Evolutionary conservation across 2,888 invertebrate species (phyloP), one percentile per base, ranked within the genome.

Genomic region (Archips crataeganus): DNA sequence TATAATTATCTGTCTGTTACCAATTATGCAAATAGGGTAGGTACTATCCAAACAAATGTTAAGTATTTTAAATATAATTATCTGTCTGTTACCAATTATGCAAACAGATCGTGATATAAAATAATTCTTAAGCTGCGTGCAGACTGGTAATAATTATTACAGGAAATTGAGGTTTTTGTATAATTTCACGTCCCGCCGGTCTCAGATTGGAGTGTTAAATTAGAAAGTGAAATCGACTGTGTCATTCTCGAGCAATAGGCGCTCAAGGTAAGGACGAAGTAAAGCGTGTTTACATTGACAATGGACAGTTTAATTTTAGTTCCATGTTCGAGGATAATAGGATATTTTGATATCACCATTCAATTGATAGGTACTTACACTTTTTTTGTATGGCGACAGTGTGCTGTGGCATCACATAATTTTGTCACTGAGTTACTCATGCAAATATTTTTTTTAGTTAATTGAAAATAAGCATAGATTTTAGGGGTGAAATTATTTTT

Each of bases 191-290:
- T 70, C 47, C 77, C 74, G 70, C 72, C 70, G 60, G 65, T 49
- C 71, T 15, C 62, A 62, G 76, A 77, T 77, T 76, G 74, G 70
- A 75, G 75, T 75, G 77, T 73, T 76, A 70, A 75, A 77, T 75
- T 76, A 76, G 70, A 74, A 70, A 72, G 74, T 74, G 71, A 75
- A 77, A 76, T 75, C 67, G 70, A 70, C 69, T 74, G 74, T 74
- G 45, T 70, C 65, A 70, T 70, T 65, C 39, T 32, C 49, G 47
- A 68, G 59, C 47, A 63, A 62, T 72, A 63, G 68, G 59, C 57
- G 57, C 49, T 64, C 51, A 65, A 51, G 60, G 63, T 59, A 32
- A 68, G 36, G 60, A 51, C 13, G 49, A 65, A 1, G 36, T 69
- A 63, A 73, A 15, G 64, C 34, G 39, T 15, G 68, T 39, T 69